Percentiles rank a stretch among this genome's conserved stretches.
Conservation (phyloP, 2,113 vertebrate genomes). For the Montifringilla adamsi region DNA sequence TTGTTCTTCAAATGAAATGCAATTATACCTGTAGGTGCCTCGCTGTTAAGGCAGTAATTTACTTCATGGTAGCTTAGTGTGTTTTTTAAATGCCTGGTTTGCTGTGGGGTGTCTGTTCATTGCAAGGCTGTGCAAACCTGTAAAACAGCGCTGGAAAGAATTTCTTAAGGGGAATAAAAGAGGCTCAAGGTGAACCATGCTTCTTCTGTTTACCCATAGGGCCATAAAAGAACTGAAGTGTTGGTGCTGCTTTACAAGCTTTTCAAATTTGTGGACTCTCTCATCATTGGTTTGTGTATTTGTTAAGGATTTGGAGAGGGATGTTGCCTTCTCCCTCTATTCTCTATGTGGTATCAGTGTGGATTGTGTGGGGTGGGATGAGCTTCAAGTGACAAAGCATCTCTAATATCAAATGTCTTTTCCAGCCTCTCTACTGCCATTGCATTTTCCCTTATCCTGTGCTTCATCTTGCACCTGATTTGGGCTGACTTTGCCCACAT, state of each 20-base stretch:
- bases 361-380: background rate
- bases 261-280: background rate
- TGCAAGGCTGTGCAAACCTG: slow-evolving; percentile 15
- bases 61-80: slow-evolving; percentile 32
- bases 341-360: background rate
- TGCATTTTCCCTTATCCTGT: background rate
- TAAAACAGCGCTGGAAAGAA: slow-evolving; percentile 60
- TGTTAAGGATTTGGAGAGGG: background rate
- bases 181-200: background rate
- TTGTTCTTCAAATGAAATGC: slow-evolving; percentile 45
- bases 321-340: background rate
- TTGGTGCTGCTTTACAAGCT: background rate
- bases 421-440: background rate
- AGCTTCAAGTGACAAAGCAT: background rate
- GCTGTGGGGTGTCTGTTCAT: background rate
- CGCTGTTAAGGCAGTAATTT: slow-evolving; percentile 41
- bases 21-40: slow-evolving; percentile 28
- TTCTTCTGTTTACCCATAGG: background rate
- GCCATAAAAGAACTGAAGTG: background rate
- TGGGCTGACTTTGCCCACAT: background rate
- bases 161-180: slow-evolving; percentile 20
- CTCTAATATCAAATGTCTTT: background rate
- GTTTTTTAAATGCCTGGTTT: slow-evolving; percentile 24
- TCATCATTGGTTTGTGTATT: background rate
- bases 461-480: background rate